Evolutionary conservation across 1,140 invertebrate genomes (phyloP), one percentile per base, ranked within the genome.

Genomic region (Dreissena polymorpha): DNA sequence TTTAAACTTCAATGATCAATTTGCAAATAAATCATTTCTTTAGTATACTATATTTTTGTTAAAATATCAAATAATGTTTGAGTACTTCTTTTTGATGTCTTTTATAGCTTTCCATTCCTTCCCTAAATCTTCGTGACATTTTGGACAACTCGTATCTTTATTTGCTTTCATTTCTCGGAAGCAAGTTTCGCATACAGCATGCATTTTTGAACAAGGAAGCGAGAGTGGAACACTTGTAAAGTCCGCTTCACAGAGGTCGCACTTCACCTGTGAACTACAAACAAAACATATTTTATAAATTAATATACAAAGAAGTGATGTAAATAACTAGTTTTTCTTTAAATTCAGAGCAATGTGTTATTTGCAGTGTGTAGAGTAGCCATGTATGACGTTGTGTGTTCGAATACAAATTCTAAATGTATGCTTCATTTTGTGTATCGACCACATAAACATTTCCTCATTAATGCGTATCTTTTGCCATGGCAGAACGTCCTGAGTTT

Each of bases 121-220:
- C 16, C 74, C 74, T 2, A 86, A 21, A 27, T 50, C 14, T n/a
- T 50, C 21, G 68, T 55, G 3, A 53, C 86, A 87, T 50, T 83
- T 80, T 16, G 71, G 79, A 70, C 86, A 87, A 6, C 25, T 10
- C 10, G 67, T 63, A 8, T 69, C 50, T 0, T 39, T 64, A 57
- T 25, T 18, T 0, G 51, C 39, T 55, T 68, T 29, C 14, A 74
- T 60, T n/a, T 76, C 65, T 50, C 70, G 53, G 63, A 51, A 83
- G 63, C 86, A 86, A 29, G 29, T 51, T 10, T 63, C 29, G 55
- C 86, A 86, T 25, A 86, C 25, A 13, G 65, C 57, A 49, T 86
- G 68, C 16, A 65, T 68, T 39, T 39, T 39, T 39, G 39, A 39
- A 57, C 86, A 86, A 13, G 86, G 83, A 13, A 86, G 74, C 51